Base-by-base conservation (phyloP, 2,888 invertebrate genomes). In the Tinea semifulvella region DNA sequence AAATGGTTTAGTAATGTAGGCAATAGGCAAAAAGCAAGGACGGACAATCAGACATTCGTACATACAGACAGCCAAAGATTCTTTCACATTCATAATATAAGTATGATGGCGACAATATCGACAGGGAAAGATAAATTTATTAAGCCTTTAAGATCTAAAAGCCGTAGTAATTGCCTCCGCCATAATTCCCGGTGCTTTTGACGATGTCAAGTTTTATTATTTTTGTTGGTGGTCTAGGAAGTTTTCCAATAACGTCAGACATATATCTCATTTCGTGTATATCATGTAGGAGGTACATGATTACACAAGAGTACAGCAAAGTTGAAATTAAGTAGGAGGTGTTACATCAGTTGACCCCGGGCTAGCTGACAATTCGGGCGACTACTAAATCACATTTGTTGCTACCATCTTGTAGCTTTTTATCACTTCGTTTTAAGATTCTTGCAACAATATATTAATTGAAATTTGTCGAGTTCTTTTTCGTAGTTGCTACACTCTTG, bases 81-180 rank as follows among this genome's bases (percentile, higher is more conserved):
- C n/a, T n/a, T n/a, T n/a, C n/a, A n/a, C n/a, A n/a, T n/a, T n/a
- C n/a, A n/a, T n/a, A n/a, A n/a, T n/a, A n/a, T n/a, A n/a, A n/a
- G 8, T 7, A 22, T 22, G 5, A 22, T 22, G 18, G n/a, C 18
- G 36, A 35, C 36, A 36, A 14, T 20, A 40, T 22, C 40, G 22
- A 40, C 18, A n/a, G 3, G 4, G 11, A 40, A 40, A 40, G 22
- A 40, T 40, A 40, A 40, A 20, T 22, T 40, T 40, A 11, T 14
- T 40, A 40, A 40, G 14, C 40, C 22, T 40, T 22, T 40, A 40
- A 40, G 40, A 17, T 40, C 22, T 36, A 17, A 36, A 16, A 2
- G n/a, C n/a, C n/a, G n/a, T n/a, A n/a, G 17, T 36, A 36, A 36
- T 36, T 36, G 36, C 36, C 36, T 16, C n/a, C 36, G 6, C 10